A percentile compares a stretch with the other conserved stretches of the same genome.
These are phyloP conservation scores for Irena cyanogastra DNA, from an alignment of 2,113 vertebrate genomes.

Conservation along the genomic window DNA sequence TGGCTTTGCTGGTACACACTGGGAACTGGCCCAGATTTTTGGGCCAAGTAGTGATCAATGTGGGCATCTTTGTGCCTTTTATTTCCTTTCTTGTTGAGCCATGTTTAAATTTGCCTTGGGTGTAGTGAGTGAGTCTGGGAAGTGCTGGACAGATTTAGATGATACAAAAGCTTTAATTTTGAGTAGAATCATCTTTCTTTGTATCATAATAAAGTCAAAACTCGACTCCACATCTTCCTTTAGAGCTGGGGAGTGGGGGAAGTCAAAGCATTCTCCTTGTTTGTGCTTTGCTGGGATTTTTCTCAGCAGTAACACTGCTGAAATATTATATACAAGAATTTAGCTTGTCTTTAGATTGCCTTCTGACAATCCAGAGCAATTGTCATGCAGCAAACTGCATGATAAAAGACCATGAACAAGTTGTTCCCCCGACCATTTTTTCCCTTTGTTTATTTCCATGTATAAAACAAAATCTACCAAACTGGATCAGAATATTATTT, in stretches of 20 bases:
- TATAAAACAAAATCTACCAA: not conserved
- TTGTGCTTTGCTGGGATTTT: not conserved
- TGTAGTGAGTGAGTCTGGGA: not conserved
- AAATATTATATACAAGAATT: not conserved
- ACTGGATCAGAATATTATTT: not conserved
- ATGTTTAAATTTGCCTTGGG: not conserved
- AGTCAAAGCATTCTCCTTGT: not conserved
- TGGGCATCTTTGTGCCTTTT: not conserved
- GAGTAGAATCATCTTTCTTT: not conserved
- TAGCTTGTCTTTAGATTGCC: not conserved
- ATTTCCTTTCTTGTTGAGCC: not conserved
- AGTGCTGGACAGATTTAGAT: not conserved
- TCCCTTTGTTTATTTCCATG: not conserved
- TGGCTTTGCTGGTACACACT: not conserved
- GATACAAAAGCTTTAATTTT: not conserved
- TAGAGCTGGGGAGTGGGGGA: accelerated
- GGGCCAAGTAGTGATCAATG: not conserved
- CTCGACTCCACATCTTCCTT: not conserved
- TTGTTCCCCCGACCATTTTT: not conserved
- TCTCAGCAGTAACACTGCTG: not conserved
- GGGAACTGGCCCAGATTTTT: not conserved
- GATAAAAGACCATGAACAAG: not conserved
- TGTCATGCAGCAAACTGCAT: not conserved
- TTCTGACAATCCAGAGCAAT: not conserved
- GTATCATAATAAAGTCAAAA: not conserved